Base-by-base conservation (phyloP, 1,140 invertebrate species). In the Ceratina calcarata region DNA sequence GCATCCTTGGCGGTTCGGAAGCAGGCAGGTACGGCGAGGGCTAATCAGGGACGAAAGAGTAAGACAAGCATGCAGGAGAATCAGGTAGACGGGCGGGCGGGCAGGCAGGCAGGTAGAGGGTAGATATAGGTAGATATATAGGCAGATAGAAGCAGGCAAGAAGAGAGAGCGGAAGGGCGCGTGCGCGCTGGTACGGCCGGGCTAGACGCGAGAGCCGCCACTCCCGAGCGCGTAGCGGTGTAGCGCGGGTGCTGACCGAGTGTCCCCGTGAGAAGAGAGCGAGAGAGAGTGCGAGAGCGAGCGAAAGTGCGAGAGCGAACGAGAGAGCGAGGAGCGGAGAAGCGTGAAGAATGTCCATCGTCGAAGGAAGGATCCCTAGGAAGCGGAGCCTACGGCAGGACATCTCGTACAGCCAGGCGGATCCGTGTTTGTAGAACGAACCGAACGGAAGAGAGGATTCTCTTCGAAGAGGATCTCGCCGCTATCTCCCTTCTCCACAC, bases 201-300 rank as follows among this genome's bases (percentile, higher is more conserved):
- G 91, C 87, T 89, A 91, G 87, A 89, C 80, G 89, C 88, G 89
- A 91, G 89, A 90, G 89, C 87, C 91, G 92, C 93, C 93, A 93
- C 91, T 91, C 92, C 92, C 92, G 91, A 91, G 91, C 91, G 92
- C 85, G 85, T 81, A 87, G 84, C 92, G 92, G 90, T 90, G 91
- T 92, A 91, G 91, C 92, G 90, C 92, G 91, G 91, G 90, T 93
- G 91, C 91, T 83, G 84, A 92, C 89, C 91, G 83, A 84, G 83
- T 83, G 91, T 91, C 91, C 89, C 84, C 88, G 89, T 77, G 87
- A 88, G 84, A 89, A 79, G 86, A 89, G 85, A 70, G 83, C 62
- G 71, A 84, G 75, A 82, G 83, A 80, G 73, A 58, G 84, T 71
- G 78, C 76, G 83, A 67, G 64, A 20, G 61, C 66, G 61, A 53